Evolutionary conservation across 2,888 invertebrate species (phyloP).

Genomic region (Ornithoptera priamus): DNA sequence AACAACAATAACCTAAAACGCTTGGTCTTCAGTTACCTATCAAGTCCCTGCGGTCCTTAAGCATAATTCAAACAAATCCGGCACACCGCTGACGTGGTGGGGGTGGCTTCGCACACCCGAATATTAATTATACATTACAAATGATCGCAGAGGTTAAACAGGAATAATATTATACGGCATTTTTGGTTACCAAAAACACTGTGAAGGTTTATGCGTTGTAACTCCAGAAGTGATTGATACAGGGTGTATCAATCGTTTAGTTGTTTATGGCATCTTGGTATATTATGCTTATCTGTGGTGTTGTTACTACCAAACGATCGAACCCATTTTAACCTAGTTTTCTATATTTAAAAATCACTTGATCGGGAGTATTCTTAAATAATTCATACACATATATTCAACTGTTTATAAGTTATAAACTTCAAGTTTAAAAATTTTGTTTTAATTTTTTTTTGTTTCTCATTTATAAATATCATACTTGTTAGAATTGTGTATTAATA

Average conservation of each 20-base stretch:
- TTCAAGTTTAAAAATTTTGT: too few species aligned
- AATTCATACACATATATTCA: too few species aligned
- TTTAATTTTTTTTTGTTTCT: too few species aligned
- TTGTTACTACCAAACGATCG: too few species aligned
- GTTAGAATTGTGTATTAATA: too few species aligned
- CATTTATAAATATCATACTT: too few species aligned
- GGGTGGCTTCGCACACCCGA: slow-evolving; percentile 20
- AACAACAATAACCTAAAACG: too few species aligned
- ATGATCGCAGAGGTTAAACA: slow-evolving; percentile 33
- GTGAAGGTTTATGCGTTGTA: slow-evolving; percentile 36
- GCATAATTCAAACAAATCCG: slow-evolving; percentile 8
- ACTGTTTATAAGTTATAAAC: too few species aligned
- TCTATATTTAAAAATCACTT: too few species aligned
- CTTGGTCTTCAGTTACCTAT: neutral
- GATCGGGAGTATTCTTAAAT: too few species aligned
- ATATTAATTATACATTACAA: slow-evolving; percentile 32
- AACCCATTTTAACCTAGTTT: too few species aligned
- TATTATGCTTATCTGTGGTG: too few species aligned
- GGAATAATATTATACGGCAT: slow-evolving; percentile 39
- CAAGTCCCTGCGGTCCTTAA: neutral
- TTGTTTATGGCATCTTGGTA: neutral
- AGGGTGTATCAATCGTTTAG: slow-evolving; percentile 28
- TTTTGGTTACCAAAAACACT: slow-evolving; percentile 36
- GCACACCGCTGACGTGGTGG: slow-evolving; percentile 16
- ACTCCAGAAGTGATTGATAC: slow-evolving; percentile 38